phyloP scores from a whole-genome alignment of 2,797 vertebrate genomes.

The Ammospiza maritima region DNA sequence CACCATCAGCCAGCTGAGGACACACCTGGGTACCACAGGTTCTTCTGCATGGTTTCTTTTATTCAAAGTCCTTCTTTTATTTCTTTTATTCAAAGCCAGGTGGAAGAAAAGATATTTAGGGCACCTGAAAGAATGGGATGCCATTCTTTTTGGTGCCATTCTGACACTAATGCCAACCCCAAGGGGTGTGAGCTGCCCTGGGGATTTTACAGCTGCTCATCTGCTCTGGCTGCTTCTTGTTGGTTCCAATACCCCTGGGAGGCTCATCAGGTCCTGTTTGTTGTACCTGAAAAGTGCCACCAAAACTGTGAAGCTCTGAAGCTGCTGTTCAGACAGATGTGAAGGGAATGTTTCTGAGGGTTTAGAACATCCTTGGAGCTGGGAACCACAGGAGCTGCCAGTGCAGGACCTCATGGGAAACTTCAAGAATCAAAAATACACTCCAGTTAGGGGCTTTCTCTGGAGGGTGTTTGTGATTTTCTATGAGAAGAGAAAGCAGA shows the following conservation, averaged over 20 bases:
- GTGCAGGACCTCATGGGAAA: not conserved
- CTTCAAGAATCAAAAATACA: not conserved
- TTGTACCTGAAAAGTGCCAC: not conserved
- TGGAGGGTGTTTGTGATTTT: not conserved
- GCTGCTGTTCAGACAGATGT: not conserved
- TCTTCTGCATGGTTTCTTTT: not conserved
- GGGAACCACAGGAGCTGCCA: not conserved
- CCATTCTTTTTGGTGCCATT: too few species aligned
- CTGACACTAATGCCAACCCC: not conserved
- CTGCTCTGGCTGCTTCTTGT: not conserved
- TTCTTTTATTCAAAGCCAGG: not conserved
- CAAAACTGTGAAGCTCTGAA: not conserved
- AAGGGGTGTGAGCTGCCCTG: not conserved
- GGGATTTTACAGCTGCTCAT: not conserved
- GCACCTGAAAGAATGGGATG: not conserved
- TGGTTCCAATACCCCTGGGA: not conserved
- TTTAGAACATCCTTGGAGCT: not conserved
- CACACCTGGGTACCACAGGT: not conserved
- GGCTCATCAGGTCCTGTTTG: not conserved
- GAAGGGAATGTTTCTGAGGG: not conserved
- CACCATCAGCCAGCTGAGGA: not conserved
- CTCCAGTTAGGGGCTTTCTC: not conserved
- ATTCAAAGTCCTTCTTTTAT: not conserved
- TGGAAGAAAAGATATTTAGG: not conserved
- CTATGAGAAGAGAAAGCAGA: slow-evolving; percentile 1